Evolutionary conservation across 2,113 vertebrate species (phyloP), one percentile per base, ranked within the genome.

Genomic region (Hypanus sabinus): DNA sequence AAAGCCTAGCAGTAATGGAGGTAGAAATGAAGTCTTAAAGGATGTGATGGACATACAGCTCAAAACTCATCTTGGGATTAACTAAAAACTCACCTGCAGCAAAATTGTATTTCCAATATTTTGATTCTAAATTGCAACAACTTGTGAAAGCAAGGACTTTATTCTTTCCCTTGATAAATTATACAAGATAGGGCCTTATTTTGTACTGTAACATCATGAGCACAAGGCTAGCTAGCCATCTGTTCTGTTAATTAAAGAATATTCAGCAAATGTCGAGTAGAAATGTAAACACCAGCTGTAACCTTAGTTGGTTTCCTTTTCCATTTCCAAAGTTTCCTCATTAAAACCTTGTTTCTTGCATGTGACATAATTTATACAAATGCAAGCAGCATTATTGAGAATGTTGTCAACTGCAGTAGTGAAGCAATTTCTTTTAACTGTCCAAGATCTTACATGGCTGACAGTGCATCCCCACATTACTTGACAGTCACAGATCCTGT

Each of bases 191-290:
- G 65, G 88, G 62, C 14, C 46, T 27, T 55, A 85, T 85, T 85
- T 85, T 91, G 65, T 36, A 14, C 60, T 91, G 62, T 36, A 70
- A 91, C 33, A 91, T 91, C 8, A 5, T 9, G 62, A 91, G 30
- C 22, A 36, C 24, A 85, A 68, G 18, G n/a, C 62, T 70, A 65
- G 18, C 60, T 68, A 33, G 33, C 60, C 60, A 91, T 20, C 60
- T 91, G 87, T 65, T 91, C 60, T n/a, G 16, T 91, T 70, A 65
- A 91, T 36, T 91, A 38, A 33, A 91, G 33, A 33, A 65, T 91
- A 68, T 91, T 70, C 65, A 57, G 60, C 88, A 70, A 91, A 91
- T 33, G 62, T 91, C 62, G 88, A 91, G 88, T 91, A 91, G 33
- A 91, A 70, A 36, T 33, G 12, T 33, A 70, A 68, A 65, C 60